Conservation (phyloP, 2,797 vertebrate genomes). For the Poecilia wingei region DNA sequence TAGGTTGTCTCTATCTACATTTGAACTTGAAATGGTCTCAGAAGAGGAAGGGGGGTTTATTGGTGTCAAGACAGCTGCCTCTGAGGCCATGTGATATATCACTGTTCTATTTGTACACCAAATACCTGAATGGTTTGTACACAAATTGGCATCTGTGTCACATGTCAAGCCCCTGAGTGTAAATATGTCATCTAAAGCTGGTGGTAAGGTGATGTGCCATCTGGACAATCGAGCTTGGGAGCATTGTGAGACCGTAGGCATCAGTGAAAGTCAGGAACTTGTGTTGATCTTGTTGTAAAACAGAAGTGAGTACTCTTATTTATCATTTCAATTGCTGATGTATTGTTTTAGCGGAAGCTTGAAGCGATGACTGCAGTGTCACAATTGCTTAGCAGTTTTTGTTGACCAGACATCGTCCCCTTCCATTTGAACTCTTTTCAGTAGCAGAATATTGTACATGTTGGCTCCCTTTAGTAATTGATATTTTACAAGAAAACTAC, state of each 20-base stretch:
- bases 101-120: slow-evolving; percentile 72
- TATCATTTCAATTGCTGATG: background rate
- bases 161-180: slow-evolving; percentile 25
- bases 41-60: background rate
- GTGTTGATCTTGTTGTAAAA: slow-evolving; percentile 6
- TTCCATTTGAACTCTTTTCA: background rate
- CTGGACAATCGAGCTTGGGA: background rate
- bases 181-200: slow-evolving; percentile 12
- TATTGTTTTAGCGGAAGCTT: background rate
- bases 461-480: background rate
- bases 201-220: background rate
- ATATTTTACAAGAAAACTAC: background rate
- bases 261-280: slow-evolving; percentile 2
- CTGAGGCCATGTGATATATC: slow-evolving; percentile 58
- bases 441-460: background rate
- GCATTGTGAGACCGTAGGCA: background rate
- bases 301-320: slow-evolving; percentile 39
- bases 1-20: background rate
- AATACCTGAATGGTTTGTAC: slow-evolving; percentile 65
- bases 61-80: slow-evolving; percentile 58
- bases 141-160: slow-evolving; percentile 47
- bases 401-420: background rate
- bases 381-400: background rate
- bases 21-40: background rate
- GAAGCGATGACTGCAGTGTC: background rate